phyloP scores from a whole-genome alignment of 2,888 invertebrate genomes.

The Pterostichus niger region DNA sequence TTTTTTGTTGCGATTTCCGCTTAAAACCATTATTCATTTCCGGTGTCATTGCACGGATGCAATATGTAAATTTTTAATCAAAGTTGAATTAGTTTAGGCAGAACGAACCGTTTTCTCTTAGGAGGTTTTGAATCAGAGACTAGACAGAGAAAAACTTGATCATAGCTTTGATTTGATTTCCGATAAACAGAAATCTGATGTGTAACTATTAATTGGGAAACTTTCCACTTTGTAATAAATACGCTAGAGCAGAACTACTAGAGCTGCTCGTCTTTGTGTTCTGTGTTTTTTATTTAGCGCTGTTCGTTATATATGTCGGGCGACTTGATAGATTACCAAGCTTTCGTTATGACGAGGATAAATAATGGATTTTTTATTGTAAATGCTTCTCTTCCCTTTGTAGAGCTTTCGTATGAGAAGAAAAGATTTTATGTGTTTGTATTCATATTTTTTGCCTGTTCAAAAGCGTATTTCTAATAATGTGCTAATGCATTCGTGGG shows the following conservation, averaged over 20 bases:
- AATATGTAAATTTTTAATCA: conserved; percentile 51
- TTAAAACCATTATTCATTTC: conserved; percentile 39
- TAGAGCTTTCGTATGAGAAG: conserved; percentile 51
- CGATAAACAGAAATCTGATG: conserved; percentile 22
- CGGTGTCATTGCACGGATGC: conserved; percentile 31
- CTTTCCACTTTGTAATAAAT: conserved; percentile 27
- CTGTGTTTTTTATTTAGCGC: conserved; percentile 47
- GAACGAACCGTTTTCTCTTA: not conserved
- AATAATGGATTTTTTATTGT: conserved; percentile 66
- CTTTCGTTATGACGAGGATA: conserved; percentile 66
- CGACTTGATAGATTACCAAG: conserved; percentile 61
- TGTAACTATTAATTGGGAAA: conserved; percentile 54
- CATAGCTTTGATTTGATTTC: not conserved
- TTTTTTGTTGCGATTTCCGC: conserved; percentile 23
- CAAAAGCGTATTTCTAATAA: conserved; percentile 58
- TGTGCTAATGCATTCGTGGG: conserved; percentile 54
- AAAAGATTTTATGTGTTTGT: conserved; percentile 55
- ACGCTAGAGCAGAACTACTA: conserved; percentile 14
- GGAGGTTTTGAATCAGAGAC: not conserved
- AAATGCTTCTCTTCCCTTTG: conserved; percentile 58
- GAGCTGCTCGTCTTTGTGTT: not conserved
- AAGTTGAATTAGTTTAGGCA: conserved; percentile 34
- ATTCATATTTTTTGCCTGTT: conserved; percentile 52
- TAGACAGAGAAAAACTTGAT: not conserved
- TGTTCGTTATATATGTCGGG: conserved; percentile 40